A percentile compares a stretch with the other conserved stretches of the same genome.
Conservation (phyloP, 2,888 invertebrate species). For the Axea sp. region DNA sequence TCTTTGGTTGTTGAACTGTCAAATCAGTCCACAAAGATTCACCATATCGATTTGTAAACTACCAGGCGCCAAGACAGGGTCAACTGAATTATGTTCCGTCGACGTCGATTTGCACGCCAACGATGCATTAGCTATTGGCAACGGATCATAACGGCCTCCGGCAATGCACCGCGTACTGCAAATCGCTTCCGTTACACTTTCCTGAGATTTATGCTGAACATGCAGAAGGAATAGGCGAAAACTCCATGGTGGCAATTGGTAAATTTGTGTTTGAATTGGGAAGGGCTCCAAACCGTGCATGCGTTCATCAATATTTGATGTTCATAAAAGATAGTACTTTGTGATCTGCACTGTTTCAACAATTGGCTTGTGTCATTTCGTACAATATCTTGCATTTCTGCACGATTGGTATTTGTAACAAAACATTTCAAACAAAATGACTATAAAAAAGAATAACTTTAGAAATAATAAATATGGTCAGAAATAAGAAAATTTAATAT, state of each 20-base stretch:
- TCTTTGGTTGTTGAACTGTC: no score
- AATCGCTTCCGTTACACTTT: slow-evolving; percentile 74
- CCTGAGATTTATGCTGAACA: slow-evolving; percentile 69
- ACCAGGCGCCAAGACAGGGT: slow-evolving; percentile 69
- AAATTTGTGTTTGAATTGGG: slow-evolving; percentile 66
- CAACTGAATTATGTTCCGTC: slow-evolving; percentile 72
- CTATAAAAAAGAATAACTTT: no score
- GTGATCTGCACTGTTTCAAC: no score
- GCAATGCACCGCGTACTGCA: slow-evolving; percentile 69
- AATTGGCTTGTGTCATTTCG: no score
- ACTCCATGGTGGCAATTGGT: slow-evolving; percentile 61
- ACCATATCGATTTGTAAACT: slow-evolving; percentile 67
- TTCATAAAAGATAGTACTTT: slow-evolving; percentile 1
- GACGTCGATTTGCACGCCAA: slow-evolving; percentile 73
- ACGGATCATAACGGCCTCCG: slow-evolving; percentile 72
- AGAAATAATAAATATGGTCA: no score
- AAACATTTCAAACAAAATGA: no score
- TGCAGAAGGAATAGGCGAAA: slow-evolving; percentile 57
- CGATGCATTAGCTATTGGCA: slow-evolving; percentile 74
- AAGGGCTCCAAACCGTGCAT: slow-evolving; percentile 61
- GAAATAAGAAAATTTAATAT: no score
- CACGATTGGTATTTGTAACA: no score
- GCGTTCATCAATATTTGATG: slow-evolving; percentile 53
- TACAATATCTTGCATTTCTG: no score
- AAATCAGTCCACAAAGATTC: no score